These are phyloP conservation scores for Heliconius ismenius DNA, from an alignment of 2,888 invertebrate species.

Conservation along the genomic window DNA sequence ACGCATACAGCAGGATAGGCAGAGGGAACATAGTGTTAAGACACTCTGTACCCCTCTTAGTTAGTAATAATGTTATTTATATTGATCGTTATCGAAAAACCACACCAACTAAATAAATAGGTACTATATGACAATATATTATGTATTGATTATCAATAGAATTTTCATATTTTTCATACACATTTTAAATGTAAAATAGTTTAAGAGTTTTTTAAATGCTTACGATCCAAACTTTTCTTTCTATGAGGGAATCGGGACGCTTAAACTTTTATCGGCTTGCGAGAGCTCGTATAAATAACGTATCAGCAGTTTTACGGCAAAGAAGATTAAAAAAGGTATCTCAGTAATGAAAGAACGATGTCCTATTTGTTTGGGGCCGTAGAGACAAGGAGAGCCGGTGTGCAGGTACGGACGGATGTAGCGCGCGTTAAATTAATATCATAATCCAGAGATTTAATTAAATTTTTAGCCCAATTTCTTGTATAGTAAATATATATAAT, in stretches of 20 bases:
- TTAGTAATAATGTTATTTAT: too few relatives aligned
- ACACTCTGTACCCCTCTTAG: too few relatives aligned
- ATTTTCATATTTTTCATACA: too few relatives aligned
- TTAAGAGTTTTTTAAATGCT: background rate
- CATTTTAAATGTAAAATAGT: background rate
- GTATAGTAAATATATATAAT: background rate
- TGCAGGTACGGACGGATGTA: background rate
- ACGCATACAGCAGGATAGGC: too few relatives aligned
- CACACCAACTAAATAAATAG: too few relatives aligned
- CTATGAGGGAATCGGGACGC: slow-evolving; percentile 23
- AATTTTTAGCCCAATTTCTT: background rate
- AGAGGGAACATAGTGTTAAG: too few relatives aligned
- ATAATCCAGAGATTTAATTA: slow-evolving; percentile 19
- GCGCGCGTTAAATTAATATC: slow-evolving; percentile 19
- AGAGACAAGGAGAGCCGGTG: slow-evolving; percentile 9
- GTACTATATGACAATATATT: too few relatives aligned
- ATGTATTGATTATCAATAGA: too few relatives aligned
- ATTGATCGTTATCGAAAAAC: too few relatives aligned
- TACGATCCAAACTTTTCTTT: slow-evolving; percentile 26
- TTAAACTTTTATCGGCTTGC: slow-evolving; percentile 21
- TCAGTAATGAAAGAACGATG: slow-evolving; percentile 25
- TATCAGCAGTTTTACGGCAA: slow-evolving; percentile 15
- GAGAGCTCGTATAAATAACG: slow-evolving; percentile 5
- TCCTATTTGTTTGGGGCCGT: slow-evolving; percentile 16
- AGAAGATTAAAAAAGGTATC: slow-evolving; percentile 23